These are phyloP conservation scores for Cydia pomonella DNA, from an alignment of 1,140 invertebrate species.

Conservation along the genomic window DNA sequence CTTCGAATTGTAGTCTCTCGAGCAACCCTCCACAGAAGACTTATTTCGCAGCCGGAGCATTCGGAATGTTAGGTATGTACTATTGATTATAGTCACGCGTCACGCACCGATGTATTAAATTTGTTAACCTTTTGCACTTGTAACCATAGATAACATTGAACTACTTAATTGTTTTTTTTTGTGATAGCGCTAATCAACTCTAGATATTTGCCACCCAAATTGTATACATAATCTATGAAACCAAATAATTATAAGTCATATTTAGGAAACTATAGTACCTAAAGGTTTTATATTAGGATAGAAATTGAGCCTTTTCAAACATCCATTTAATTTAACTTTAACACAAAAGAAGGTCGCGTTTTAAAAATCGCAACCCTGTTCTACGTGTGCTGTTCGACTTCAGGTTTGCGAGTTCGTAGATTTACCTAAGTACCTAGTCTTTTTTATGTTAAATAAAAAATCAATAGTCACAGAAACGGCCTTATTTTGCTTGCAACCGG, in stretches of 20 bases:
- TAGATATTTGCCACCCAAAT: neutral
- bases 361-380: too few relatives aligned
- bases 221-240: conserved; percentile 14
- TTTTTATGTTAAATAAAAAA: neutral
- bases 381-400: too few relatives aligned
- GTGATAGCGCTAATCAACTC: conserved; percentile 40
- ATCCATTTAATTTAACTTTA: too few relatives aligned
- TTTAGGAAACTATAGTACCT: too few relatives aligned
- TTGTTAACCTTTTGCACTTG: conserved; percentile 51
- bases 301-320: too few relatives aligned
- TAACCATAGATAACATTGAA: conserved; percentile 55
- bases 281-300: too few relatives aligned
- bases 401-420: too few relatives aligned
- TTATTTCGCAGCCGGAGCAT: neutral
- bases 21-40: neutral
- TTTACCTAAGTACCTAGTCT: too few relatives aligned
- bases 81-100: conserved; percentile 5
- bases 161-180: conserved; percentile 48
- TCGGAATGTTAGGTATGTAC: neutral
- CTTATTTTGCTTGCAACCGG: neutral
- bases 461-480: neutral
- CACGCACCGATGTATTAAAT: conserved; percentile 42
- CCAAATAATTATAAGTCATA: neutral
- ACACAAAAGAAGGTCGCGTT: too few relatives aligned
- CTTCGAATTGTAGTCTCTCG: too few relatives aligned